Percentiles rank a stretch among this genome's conserved stretches.
Evolutionary conservation across 2,113 vertebrate genomes (phyloP).

Genomic region (Laticauda colubrina): DNA sequence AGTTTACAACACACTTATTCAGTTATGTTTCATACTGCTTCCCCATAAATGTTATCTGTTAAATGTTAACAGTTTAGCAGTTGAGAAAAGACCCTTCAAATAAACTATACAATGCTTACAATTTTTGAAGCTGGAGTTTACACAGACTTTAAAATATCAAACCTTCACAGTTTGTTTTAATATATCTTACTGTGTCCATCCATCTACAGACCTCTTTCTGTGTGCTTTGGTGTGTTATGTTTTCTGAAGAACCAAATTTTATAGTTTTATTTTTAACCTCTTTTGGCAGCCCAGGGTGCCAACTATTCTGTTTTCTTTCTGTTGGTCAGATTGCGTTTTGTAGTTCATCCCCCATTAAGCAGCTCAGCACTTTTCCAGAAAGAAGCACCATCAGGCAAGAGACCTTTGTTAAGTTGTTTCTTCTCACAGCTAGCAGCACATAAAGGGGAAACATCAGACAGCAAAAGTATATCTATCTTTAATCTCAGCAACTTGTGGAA

Average conservation of each 20-base stretch:
- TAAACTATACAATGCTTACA: not conserved
- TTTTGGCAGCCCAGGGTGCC: constrained; percentile 15
- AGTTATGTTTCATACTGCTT: not conserved
- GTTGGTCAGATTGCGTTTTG: constrained; percentile 47
- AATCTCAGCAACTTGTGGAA: constrained; percentile 63
- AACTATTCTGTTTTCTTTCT: constrained; percentile 40
- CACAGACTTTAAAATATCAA: not conserved
- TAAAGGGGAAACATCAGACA: constrained; percentile 38
- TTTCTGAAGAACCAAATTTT: not conserved
- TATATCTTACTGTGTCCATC: not conserved
- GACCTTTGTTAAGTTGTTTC: constrained; percentile 63
- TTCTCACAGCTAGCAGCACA: constrained; percentile 52
- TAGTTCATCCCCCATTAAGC: constrained; percentile 45
- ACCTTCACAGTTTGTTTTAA: not conserved
- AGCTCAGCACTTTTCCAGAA: constrained; percentile 42
- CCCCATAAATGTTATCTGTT: not conserved
- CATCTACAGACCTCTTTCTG: not conserved
- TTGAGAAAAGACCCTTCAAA: not conserved
- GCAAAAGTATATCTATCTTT: constrained; percentile 62
- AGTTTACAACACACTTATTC: not conserved
- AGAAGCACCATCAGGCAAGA: constrained; percentile 63
- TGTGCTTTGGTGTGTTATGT: not conserved
- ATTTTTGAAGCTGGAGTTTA: not conserved
- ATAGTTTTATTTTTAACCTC: not conserved
- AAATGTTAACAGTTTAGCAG: not conserved